These are phyloP conservation scores for Tonatia bakeri DNA, from an alignment of 2,113 vertebrate genomes.

Conservation along the genomic window DNA sequence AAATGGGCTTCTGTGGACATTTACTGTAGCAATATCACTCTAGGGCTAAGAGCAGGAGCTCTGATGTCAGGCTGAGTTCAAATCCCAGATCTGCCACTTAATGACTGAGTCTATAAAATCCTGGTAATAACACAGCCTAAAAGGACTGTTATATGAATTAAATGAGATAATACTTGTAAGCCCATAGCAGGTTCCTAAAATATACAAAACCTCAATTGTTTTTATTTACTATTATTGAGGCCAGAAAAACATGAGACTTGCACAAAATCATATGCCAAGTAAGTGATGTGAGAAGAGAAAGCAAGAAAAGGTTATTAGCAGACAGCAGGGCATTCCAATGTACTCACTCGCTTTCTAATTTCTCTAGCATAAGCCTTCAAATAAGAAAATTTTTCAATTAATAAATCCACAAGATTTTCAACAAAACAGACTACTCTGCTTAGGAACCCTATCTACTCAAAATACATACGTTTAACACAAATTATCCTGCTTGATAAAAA, in stretches of 20 bases:
- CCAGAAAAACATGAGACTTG: background rate
- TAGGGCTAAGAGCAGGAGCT: background rate
- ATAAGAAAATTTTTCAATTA: background rate
- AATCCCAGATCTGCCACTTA: background rate
- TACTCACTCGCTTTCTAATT: background rate
- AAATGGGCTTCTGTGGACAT: background rate
- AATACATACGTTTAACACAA: background rate
- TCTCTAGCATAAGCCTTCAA: background rate
- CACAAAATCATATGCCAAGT: background rate
- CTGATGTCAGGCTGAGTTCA: background rate
- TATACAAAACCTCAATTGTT: background rate
- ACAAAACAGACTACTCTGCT: background rate
- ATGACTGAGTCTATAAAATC: background rate
- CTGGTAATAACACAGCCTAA: background rate
- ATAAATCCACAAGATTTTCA: background rate
- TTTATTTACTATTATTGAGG: background rate
- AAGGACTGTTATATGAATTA: background rate
- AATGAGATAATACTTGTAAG: background rate
- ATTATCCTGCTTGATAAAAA: constrained; percentile 4
- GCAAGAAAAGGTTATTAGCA: background rate
- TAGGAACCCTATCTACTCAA: background rate
- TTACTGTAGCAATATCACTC: background rate
- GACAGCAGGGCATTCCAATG: background rate
- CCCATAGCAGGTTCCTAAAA: background rate
- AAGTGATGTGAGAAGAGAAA: background rate